Base-by-base conservation (phyloP, 2,797 vertebrate species). In the Falco columbarius region DNA sequence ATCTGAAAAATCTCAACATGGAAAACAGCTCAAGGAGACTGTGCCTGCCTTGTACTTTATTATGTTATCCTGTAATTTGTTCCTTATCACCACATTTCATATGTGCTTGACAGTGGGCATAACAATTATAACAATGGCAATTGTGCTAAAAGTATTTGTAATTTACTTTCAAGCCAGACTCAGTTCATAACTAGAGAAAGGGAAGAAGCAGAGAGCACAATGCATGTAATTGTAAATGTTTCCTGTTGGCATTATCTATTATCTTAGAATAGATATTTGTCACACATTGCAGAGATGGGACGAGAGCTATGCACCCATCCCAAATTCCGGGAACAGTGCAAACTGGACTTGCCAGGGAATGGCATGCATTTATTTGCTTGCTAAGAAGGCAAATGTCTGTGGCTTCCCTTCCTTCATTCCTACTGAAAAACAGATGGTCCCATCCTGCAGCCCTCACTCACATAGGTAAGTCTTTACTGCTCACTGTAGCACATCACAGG, bases 261-360 rank as follows among this genome's bases (percentile, higher is more conserved):
- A 59, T 75, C 81, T 81, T 68, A 72, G 83, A 77, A 81, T 7
- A 83, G 82, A 67, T 62, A 76, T 32, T 92, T 70, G 84, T 44
- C 81, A 65, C 68, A 59, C 54, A 75, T 76, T 55, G 92, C 93
- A 90, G 92, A 74, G 83, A 66, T 58, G 68, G 71, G 85, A 92
- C 71, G 63, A 91, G 71, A 84, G 51, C 76, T 81, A 89, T 79
- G 86, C 44, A 91, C 74, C 90, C 93, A 84, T 36, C 93, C 95
- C 97, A 73, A 27, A 97, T 97, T 96, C 95, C 62, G 3, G 54
- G 74, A 95, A 32, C 0, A 1, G 22, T 44, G 65, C 83, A 76
- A 92, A 75, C 23, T 32, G 15, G 63, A 77, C 52, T 46, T 81
- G 87, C 66, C 68, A 90, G 83, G 46, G 74, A 94, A 94, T 55